Base-by-base conservation (phyloP, 2,797 vertebrate species). In the Falco rusticolus region DNA sequence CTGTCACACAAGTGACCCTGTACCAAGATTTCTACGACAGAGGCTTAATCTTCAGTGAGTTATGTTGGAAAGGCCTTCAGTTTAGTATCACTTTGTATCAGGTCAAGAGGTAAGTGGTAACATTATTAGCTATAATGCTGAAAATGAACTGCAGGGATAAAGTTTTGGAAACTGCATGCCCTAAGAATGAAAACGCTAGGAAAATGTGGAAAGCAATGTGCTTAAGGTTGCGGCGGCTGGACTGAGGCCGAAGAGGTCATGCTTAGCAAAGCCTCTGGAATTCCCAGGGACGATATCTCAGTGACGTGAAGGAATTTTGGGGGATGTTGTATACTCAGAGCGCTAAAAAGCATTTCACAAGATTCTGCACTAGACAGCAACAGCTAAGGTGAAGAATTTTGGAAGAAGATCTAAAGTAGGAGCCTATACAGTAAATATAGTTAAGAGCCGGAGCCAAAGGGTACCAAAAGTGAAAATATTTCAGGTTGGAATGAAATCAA, bases 181-280 rank as follows among this genome's bases (percentile, higher is more conserved):
- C 31, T 28, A 60, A 33, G 75, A 90, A 71, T 61, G 45, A 85
- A 84, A 71, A 37, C 0, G 5, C 60, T 18, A 68, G 71, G 84
- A 92, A 83, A 93, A 94, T 16, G 21, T 70, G 90, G 70, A 87
- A 80, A 92, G 77, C 16, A 5, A 75, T 26, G 81, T 48, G 59
- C 75, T 89, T 51, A 61, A 66, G 43, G 45, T 41, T 31, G 33
- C 2, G 3, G 72, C 3, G 6, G 86, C 39, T 63, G 86, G 83
- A 77, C 53, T 1, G 12, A 95, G 66, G 84, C 80, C 91, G 71
- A 65, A 86, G 76, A 92, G 71, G 93, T 96, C 86, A 92, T 2
- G 51, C 91, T 92, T 53, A 87, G 90, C 89, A 95, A 96, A 91
- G 72, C 87, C 72, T 92, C 65, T 84, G 90, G 94, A 96, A 96